phyloP scores from a whole-genome alignment of 2,797 vertebrate species.

The Stomatorhinus walkeri region DNA sequence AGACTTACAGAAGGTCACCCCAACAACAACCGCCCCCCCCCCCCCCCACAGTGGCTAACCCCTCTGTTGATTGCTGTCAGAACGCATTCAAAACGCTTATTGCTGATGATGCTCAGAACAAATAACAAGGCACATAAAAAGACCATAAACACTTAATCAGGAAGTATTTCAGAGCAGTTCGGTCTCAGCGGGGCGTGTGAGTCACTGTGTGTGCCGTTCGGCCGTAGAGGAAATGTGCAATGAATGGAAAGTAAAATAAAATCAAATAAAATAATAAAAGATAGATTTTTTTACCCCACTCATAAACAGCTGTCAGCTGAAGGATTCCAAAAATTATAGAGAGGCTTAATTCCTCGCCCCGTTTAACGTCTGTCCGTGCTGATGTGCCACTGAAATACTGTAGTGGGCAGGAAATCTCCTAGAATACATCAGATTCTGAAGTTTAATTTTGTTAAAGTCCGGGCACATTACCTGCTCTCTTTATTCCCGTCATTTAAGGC shows the following conservation, averaged over 20 bases:
- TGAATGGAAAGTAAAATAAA: not conserved
- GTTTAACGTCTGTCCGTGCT: not conserved
- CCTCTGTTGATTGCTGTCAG: not conserved
- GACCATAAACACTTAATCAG: not conserved
- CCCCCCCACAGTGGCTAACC: not conserved
- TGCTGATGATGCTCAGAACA: not conserved
- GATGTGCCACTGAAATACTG: constrained; percentile 25
- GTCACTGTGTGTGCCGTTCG: not conserved
- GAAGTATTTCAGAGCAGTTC: not conserved
- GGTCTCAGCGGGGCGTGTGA: not conserved
- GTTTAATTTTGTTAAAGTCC: constrained; percentile 46
- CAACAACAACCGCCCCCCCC: not conserved
- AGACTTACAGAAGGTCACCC: not conserved
- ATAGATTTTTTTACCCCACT: not conserved
- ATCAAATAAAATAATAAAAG: not conserved
- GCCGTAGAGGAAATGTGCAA: not conserved
- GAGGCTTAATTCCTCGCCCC: not conserved
- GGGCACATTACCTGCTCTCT: constrained; percentile 33
- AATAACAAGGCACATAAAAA: not conserved
- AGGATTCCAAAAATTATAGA: not conserved
- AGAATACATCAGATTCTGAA: constrained; percentile 28
- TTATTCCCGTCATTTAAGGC: constrained; percentile 40
- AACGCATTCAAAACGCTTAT: not conserved
- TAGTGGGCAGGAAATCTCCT: constrained; percentile 38
- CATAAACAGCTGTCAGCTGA: not conserved